Evolutionary conservation across 2,888 invertebrate species (phyloP), one percentile per base, ranked within the genome.

Genomic region (Acheta domesticus): DNA sequence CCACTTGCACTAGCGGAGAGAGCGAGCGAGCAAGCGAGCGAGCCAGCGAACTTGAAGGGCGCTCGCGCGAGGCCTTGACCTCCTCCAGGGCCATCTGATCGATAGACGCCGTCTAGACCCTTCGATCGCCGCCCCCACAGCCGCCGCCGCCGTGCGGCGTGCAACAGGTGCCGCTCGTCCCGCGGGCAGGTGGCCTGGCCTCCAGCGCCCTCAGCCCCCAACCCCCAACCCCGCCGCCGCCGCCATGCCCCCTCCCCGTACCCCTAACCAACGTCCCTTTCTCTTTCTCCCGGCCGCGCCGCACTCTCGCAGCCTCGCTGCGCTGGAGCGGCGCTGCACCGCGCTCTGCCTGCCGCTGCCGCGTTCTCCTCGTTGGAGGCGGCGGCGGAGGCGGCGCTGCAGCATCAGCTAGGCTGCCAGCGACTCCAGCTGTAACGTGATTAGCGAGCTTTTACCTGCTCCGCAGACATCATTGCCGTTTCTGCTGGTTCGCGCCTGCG

Each of bases 21-120:
- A 36, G 36, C 36, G 36, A 36, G 36, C 62, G 14, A n/a, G 62
- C 3, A 16, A 62, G 62, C 14, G 62, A 62, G 62, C n/a, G 19
- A 2, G 16, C 62, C 16, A 62, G 16, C 62, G 62, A 62, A 62
- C 16, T 62, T 62, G 16, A n/a, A n/a, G 62, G 62, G 62, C n/a
- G 62, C 62, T n/a, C 12, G 14, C 62, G 62, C 16, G 62, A 14
- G 62, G 62, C 62, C 62, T 62, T 62, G 62, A 62, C 62, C 62
- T 62, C 62, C 62, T 62, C 62, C n/a, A 62, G 16, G n/a, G 62
- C n/a, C 62, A 36, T n/a, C 62, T 62, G 62, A 62, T 62, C 62
- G 62, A 62, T 62, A 62, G 62, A 14, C 62, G n/a, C 62, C 62
- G 62, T 62, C 62, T 62, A 62, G 62, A 62, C 62, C 62, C 16